Percentiles rank a stretch among this genome's conserved stretches.
These are phyloP conservation scores for Dallia pectoralis DNA, from an alignment of 2,797 vertebrate genomes.

Conservation along the genomic window DNA sequence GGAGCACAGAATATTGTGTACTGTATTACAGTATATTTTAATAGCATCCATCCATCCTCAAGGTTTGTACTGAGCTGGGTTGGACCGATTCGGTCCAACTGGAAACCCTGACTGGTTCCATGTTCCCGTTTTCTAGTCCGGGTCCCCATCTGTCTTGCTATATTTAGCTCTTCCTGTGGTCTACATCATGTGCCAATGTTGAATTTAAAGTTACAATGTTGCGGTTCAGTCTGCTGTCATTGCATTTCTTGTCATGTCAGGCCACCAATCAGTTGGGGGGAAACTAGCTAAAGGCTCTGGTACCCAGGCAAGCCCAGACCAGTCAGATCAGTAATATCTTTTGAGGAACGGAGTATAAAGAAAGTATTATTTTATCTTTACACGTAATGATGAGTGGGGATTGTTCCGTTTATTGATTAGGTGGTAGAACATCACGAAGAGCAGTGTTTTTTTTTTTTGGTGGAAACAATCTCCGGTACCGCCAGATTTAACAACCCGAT, in stretches of 20 bases:
- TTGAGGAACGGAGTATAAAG: not conserved
- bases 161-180: too few relatives aligned
- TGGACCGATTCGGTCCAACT: not conserved
- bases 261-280: too few relatives aligned
- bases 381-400: not conserved
- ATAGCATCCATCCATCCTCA: not conserved
- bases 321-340: not conserved
- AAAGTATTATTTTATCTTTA: not conserved
- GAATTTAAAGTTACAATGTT: too few relatives aligned
- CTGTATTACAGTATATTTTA: too few relatives aligned
- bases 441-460: constrained; percentile 17
- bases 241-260: too few relatives aligned
- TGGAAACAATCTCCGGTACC: constrained; percentile 7
- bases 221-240: too few relatives aligned
- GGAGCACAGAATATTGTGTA: not conserved
- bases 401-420: not conserved
- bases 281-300: too few relatives aligned
- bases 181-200: too few relatives aligned
- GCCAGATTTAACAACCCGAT: not conserved
- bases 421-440: constrained; percentile 15
- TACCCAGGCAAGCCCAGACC: not conserved
- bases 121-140: too few relatives aligned
- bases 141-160: too few relatives aligned
- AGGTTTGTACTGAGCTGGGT: not conserved
- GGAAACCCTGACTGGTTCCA: not conserved